Evolutionary conservation across 1,140 invertebrate genomes (phyloP), one percentile per base, ranked within the genome.

Genomic region (Vanessa tameamea): DNA sequence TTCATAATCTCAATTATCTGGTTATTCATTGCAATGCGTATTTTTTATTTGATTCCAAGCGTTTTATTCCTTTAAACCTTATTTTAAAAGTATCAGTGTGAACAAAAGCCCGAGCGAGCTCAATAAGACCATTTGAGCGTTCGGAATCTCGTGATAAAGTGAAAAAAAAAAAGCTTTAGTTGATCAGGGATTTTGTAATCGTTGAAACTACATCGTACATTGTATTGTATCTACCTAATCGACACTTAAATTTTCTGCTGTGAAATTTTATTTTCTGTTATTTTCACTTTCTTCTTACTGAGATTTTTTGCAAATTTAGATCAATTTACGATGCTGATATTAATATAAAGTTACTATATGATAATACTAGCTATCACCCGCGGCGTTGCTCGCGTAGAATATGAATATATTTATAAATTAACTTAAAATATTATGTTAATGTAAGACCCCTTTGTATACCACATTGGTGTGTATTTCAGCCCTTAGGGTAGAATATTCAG

Each of bases 161-260:
- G 13, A n/a, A 59, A 59, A 59, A 59, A 59, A 20, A 59, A 23
- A 23, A 20, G 55, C 55, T 59, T 15, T n/a, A 55, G 53, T 20
- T 55, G 23, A 59, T 59, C 55, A 59, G 23, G 55, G 20, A 59
- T 26, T 59, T 59, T 59, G 55, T 59, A 26, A 15, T 51, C n/a
- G 48, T 51, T 51, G 14, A 51, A 51, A 51, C 13, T 51, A n/a
- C 48, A 43, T 43, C 9, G 48, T 51, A 51, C 48, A 15, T 51
- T 51, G 48, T 14, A 51, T 43, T 43, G 48, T 51, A 51, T 51
- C 9, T 1, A n/a, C 14, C 5, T 4, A 15, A 5, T 51, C 12
- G 3, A 51, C 48, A 51, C 1, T 51, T 51, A 43, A 43, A 43
- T 43, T 43, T 9, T 43, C 9, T 43, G 37, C 37, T 9, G 37